Evolutionary conservation across 1,140 invertebrate genomes (phyloP).

Genomic region (Eriosoma lanigerum): DNA sequence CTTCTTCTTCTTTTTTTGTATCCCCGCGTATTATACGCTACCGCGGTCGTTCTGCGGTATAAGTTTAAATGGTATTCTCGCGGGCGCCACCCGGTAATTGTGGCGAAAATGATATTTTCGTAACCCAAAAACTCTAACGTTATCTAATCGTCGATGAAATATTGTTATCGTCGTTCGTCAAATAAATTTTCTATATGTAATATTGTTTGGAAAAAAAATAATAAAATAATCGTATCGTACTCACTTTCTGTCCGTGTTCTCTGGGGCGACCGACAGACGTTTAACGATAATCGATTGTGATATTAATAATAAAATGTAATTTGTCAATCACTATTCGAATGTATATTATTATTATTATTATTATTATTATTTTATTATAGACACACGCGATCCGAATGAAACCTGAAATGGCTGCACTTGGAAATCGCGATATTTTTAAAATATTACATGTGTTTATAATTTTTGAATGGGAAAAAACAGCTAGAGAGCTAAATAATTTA

Average conservation of each 20-base stretch:
- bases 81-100: neutral
- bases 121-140: too few relatives aligned
- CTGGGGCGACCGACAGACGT: neutral
- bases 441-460: neutral
- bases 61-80: neutral
- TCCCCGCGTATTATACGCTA: neutral
- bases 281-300: neutral
- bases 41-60: neutral
- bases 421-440: neutral
- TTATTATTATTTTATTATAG: neutral
- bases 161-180: neutral
- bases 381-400: neutral
- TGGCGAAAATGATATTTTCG: too few relatives aligned
- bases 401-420: too few relatives aligned
- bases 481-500: too few relatives aligned
- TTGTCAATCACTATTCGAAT: too few relatives aligned
- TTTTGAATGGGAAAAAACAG: too few relatives aligned
- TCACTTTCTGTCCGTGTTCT: neutral
- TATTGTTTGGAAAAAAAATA: neutral
- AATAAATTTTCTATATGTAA: neutral
- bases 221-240: neutral
- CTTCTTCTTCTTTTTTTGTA: too few relatives aligned
- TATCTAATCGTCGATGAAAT: neutral
- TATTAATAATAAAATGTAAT: too few relatives aligned
- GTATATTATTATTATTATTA: neutral